A percentile compares a stretch with the other conserved stretches of the same genome.
These are phyloP conservation scores for Dreissena polymorpha DNA, from an alignment of 1,140 invertebrate genomes.

Conservation along the genomic window DNA sequence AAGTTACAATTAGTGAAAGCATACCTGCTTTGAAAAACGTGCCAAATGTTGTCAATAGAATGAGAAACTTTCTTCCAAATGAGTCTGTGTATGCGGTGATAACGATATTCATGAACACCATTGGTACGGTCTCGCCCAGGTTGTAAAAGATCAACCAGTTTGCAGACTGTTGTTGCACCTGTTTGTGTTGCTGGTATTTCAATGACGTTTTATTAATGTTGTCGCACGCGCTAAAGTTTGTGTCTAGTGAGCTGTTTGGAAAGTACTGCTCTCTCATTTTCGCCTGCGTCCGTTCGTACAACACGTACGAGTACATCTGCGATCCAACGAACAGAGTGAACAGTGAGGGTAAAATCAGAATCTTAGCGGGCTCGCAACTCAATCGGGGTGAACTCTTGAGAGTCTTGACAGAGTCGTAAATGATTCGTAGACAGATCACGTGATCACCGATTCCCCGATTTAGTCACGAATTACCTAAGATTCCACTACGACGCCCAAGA, in stretches of 20 bases:
- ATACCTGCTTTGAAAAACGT: conserved; percentile 3
- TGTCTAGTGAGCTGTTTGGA: conserved; percentile 2
- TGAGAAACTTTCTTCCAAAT: conserved; percentile 33
- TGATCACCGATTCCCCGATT: no score
- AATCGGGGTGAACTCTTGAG: no score
- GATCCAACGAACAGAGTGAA: conserved; percentile 3
- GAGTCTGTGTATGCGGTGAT: conserved; percentile 27
- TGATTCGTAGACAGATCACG: no score
- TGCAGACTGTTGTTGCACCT: conserved; percentile 29
- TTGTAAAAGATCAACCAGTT: conserved; percentile 26
- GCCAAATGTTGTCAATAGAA: conserved; percentile 3
- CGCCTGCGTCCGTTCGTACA: conserved; percentile 39
- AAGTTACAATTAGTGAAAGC: conserved; percentile 4
- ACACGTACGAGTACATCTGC: not conserved
- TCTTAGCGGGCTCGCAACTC: no score
- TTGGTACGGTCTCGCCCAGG: conserved; percentile 24
- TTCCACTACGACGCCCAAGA: no score
- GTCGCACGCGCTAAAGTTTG: not conserved
- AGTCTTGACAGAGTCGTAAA: no score
- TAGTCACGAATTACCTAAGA: no score
- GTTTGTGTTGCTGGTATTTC: conserved; percentile 9
- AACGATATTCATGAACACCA: conserved; percentile 12
- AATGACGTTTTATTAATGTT: conserved; percentile 10
- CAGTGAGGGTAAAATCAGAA: conserved; percentile 4
- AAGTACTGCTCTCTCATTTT: conserved; percentile 13